Evolutionary conservation across 1,140 invertebrate species (phyloP), one percentile per base, ranked within the genome.

Genomic region (Drosophila murphyi): DNA sequence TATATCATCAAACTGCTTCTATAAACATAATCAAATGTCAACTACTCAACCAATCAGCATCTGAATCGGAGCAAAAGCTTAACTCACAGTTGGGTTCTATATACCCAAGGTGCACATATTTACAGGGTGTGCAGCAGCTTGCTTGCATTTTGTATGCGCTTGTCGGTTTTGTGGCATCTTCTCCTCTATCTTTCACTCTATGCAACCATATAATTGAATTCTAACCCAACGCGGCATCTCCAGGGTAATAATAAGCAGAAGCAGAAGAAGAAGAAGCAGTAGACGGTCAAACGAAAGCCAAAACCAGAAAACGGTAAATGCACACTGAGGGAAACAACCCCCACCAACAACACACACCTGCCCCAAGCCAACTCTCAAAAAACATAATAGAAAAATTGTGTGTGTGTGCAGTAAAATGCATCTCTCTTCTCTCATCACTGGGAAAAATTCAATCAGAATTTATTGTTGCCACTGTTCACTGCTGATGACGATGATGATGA

Each of bases 181-280:
- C 8, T 1, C 39, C 2, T 37, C 64, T 72, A 82, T 75, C 67
- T 72, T 72, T 72, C 56, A 72, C 67, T 79, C 73, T 68, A 47
- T 79, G 68, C 67, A 51, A 39, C 60, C 76, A 86, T 78, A 89
- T 89, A 88, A 88, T 88, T 89, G 83, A 88, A 88, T 88, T 83
- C 80, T 88, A 87, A 80, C 48, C 83, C 83, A 76, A 83, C 52
- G 72, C 55, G 76, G 52, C 77, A 82, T 88, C 83, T 88, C 77
- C 59, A 83, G 83, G 82, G 83, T 80, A 87, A 89, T 89, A 80
- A 83, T 76, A 57, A 35, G 63, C 51, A 39, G 57, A 35, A 37
- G 32, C 20, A 20, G 20, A 20, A 83, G 80, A 57, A 35, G 63
- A 56, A 39, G 57, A 35, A 52, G 50, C 28, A 59, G 43, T 55